Percentiles rank a stretch among this genome's conserved stretches.
phyloP scores from a whole-genome alignment of 1,140 invertebrate species.

The Lucilia cuprina region DNA sequence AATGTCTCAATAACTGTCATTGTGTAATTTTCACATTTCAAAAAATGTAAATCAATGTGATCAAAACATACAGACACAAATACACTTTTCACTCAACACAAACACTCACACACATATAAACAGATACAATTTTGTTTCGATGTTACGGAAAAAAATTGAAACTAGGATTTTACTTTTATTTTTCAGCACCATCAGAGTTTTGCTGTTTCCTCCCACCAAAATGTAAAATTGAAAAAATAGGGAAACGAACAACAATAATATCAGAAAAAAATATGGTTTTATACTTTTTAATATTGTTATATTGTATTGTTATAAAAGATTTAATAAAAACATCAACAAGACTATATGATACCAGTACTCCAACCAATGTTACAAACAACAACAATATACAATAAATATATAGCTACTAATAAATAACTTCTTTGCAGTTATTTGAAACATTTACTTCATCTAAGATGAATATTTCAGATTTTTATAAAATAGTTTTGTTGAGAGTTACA shows the following conservation, averaged over 20 bases:
- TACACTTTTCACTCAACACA: background rate
- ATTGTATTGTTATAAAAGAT: background rate
- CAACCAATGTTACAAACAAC: background rate
- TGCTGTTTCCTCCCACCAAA: background rate
- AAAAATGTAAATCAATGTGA: constrained; percentile 19
- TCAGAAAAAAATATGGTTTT: background rate
- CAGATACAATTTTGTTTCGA: background rate
- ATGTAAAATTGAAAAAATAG: background rate
- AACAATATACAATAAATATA: too few relatives aligned
- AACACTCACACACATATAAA: background rate
- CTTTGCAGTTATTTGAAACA: too few relatives aligned
- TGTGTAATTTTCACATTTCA: constrained; percentile 33
- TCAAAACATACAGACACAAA: background rate
- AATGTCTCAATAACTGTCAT: constrained; percentile 34
- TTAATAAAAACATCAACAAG: background rate
- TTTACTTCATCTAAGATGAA: too few relatives aligned
- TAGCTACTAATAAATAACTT: too few relatives aligned
- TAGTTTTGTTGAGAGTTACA: too few relatives aligned
- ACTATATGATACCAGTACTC: background rate
- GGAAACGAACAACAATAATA: background rate
- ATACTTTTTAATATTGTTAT: background rate
- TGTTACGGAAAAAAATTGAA: background rate
- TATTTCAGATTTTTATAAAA: too few relatives aligned
- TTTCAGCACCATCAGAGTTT: background rate
- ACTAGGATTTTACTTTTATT: background rate